These are phyloP conservation scores for Bergia puertoricense DNA, from an alignment of 92 coral and sea anemone genomes.

Conservation along the genomic window DNA sequence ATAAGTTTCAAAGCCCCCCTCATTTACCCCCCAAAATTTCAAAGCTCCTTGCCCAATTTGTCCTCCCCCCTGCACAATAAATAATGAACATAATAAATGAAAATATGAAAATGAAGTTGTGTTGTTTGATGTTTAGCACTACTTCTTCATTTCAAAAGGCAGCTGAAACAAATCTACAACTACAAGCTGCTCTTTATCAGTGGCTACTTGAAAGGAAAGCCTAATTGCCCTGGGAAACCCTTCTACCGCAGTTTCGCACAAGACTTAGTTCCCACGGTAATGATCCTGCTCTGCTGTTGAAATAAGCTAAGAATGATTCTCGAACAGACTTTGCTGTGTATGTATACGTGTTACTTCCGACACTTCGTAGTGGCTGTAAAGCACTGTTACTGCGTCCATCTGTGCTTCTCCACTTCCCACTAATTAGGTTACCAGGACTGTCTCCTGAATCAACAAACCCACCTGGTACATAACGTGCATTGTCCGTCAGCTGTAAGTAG, in stretches of 20 bases:
- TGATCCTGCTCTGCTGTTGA: constrained; percentile 35
- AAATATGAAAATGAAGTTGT: not conserved
- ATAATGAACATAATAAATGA: not conserved
- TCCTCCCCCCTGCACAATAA: not conserved
- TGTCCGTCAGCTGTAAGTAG: constrained; percentile 30
- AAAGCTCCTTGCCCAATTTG: not conserved
- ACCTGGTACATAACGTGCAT: constrained; percentile 43
- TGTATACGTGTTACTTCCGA: constrained; percentile 33
- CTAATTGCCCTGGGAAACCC: not conserved
- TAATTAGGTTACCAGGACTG: constrained; percentile 14
- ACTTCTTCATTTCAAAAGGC: constrained; percentile 5
- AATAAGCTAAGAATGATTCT: constrained; percentile 12
- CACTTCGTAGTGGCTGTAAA: constrained; percentile 22
- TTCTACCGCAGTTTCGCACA: constrained; percentile 39
- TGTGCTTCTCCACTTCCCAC: constrained; percentile 42
- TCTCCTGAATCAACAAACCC: constrained; percentile 36
- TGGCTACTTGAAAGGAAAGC: not conserved
- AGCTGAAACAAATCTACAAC: not conserved
- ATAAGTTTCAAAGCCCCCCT: not conserved
- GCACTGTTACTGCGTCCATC: constrained; percentile 13
- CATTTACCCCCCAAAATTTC: constrained; percentile 1
- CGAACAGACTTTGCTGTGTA: constrained; percentile 47
- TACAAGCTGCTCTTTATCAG: not conserved
- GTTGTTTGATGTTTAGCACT: constrained; percentile 15
- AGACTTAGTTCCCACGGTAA: constrained; percentile 44